Evolutionary conservation across 2,797 vertebrate species (phyloP).

Genomic region (Chiroxiphia lanceolata): DNA sequence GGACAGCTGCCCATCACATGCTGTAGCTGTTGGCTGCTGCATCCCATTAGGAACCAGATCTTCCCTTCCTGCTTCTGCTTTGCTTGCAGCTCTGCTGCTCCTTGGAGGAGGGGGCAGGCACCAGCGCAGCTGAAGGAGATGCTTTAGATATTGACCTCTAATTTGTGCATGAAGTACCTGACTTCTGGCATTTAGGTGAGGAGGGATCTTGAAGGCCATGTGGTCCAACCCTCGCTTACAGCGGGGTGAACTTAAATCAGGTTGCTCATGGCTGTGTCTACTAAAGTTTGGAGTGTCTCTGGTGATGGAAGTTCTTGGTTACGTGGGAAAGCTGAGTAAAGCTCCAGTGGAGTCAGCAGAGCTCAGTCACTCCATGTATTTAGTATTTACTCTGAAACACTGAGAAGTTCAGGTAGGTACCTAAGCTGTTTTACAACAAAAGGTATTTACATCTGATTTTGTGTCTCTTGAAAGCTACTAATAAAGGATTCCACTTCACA

Average conservation of each 20-base stretch:
- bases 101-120: not conserved
- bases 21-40: not conserved
- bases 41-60: not conserved
- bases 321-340: not conserved
- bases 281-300: not conserved
- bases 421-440: not conserved
- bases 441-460: not conserved
- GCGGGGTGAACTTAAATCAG: not conserved
- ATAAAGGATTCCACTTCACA: not conserved
- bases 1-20: not conserved
- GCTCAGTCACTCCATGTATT: not conserved
- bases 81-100: not conserved
- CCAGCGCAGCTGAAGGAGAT: not conserved
- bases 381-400: not conserved
- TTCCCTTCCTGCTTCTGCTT: not conserved
- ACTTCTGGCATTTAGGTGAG: not conserved
- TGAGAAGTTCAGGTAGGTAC: not conserved
- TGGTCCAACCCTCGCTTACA: not conserved
- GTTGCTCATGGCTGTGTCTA: rapidly evolving
- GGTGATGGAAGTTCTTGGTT: not conserved
- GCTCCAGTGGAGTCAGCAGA: not conserved
- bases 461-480: not conserved
- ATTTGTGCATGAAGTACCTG: not conserved
- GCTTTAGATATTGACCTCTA: not conserved
- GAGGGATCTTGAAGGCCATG: not conserved